Percentiles rank a stretch among this genome's conserved stretches.
Evolutionary conservation across 2,113 vertebrate genomes (phyloP).

Genomic region (Spheniscus mendiculus): DNA sequence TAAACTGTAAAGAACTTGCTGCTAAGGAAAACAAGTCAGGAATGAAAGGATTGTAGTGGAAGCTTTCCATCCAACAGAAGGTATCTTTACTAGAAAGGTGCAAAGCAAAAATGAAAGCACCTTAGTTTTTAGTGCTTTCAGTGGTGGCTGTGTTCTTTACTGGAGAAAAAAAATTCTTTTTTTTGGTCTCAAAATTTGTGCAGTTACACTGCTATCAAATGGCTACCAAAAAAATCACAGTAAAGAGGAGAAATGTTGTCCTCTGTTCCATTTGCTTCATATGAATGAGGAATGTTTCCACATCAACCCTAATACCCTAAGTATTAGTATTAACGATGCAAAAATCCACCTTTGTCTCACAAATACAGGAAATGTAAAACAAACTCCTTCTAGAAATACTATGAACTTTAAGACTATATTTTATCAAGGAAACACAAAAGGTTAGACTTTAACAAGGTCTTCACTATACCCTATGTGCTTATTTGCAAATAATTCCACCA

Average conservation of each 20-base stretch:
- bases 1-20: background rate
- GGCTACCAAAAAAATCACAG: background rate
- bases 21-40: background rate
- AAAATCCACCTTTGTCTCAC: background rate
- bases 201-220: background rate
- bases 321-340: background rate
- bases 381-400: background rate
- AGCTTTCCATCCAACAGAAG: background rate
- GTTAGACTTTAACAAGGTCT: background rate
- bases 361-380: background rate
- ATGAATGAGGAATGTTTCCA: background rate
- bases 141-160: background rate
- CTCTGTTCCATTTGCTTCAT: background rate
- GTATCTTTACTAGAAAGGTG: background rate
- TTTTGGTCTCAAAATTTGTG: background rate
- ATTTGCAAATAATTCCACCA: background rate
- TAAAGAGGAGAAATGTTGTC: rapidly evolving
- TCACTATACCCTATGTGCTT: background rate
- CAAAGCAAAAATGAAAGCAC: background rate
- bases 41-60: background rate
- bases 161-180: background rate
- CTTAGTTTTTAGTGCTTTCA: background rate
- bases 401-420: background rate
- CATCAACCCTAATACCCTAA: background rate
- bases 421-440: background rate